A percentile compares a stretch with the other conserved stretches of the same genome.
These are phyloP conservation scores for Oenanthe melanoleuca DNA, from an alignment of 2,113 vertebrate genomes.

Conservation along the genomic window DNA sequence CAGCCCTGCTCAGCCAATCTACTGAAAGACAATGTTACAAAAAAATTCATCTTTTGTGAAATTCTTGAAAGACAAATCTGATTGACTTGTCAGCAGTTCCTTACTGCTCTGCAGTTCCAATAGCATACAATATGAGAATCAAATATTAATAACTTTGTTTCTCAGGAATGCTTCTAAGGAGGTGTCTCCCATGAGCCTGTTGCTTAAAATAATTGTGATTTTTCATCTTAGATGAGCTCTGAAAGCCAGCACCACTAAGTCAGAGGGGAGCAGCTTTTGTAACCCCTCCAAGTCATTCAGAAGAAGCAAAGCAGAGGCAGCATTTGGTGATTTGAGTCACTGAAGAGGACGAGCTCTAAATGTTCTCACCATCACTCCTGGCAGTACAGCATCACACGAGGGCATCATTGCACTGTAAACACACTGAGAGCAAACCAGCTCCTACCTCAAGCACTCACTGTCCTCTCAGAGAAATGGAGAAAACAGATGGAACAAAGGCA, in stretches of 20 bases:
- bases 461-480: not conserved
- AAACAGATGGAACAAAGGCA: not conserved
- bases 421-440: not conserved
- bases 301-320: not conserved
- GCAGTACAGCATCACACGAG: not conserved
- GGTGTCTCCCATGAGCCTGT: not conserved
- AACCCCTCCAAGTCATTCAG: not conserved
- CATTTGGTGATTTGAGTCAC: not conserved
- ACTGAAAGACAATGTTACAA: not conserved
- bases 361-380: not conserved
- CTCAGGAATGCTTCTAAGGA: not conserved
- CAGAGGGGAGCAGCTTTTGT: not conserved
- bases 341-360: not conserved
- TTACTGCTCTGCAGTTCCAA: not conserved
- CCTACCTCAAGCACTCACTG: not conserved
- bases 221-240: not conserved
- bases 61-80: not conserved
- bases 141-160: not conserved
- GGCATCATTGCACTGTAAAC: slow-evolving; percentile 13
- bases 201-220: not conserved
- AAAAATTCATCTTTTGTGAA: not conserved
- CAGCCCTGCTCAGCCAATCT: not conserved
- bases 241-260: not conserved
- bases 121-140: not conserved
- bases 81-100: not conserved